Percentiles rank a stretch among this genome's conserved stretches.
Evolutionary conservation across 2,113 vertebrate species (phyloP).

Genomic region (Cyprinodon variegatus): DNA sequence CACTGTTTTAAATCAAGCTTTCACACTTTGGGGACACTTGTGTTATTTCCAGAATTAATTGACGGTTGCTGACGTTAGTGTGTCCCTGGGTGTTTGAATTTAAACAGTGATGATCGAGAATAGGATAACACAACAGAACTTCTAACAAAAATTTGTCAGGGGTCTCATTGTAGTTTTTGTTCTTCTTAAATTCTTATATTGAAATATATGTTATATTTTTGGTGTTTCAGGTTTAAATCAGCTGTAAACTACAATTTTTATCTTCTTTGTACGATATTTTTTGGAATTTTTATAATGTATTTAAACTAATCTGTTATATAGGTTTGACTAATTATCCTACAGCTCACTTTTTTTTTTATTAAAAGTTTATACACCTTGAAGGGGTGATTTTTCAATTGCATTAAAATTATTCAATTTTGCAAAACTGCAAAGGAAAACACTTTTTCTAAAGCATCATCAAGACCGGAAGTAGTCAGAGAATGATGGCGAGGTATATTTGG

Average conservation of each 20-base stretch:
- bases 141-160: background rate
- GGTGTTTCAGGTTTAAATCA: background rate
- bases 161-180: background rate
- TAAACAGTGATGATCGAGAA: constrained; percentile 11
- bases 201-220: background rate
- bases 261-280: background rate
- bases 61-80: constrained; percentile 10
- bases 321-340: background rate
- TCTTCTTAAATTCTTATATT: background rate
- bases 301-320: too few relatives aligned
- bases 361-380: too few relatives aligned
- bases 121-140: constrained; percentile 6
- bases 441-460: too few relatives aligned
- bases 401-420: too few relatives aligned
- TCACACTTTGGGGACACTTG: constrained; percentile 52
- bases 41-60: constrained; percentile 66
- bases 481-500: too few relatives aligned
- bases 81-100: constrained; percentile 5
- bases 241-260: background rate
- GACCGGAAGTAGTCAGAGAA: too few relatives aligned
- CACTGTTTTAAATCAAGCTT: constrained; percentile 56
- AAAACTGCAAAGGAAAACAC: too few relatives aligned
- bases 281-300: background rate
- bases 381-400: too few relatives aligned
- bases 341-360: too few relatives aligned